phyloP scores from a whole-genome alignment of 1,140 invertebrate species.

The Pectinophora gossypiella region DNA sequence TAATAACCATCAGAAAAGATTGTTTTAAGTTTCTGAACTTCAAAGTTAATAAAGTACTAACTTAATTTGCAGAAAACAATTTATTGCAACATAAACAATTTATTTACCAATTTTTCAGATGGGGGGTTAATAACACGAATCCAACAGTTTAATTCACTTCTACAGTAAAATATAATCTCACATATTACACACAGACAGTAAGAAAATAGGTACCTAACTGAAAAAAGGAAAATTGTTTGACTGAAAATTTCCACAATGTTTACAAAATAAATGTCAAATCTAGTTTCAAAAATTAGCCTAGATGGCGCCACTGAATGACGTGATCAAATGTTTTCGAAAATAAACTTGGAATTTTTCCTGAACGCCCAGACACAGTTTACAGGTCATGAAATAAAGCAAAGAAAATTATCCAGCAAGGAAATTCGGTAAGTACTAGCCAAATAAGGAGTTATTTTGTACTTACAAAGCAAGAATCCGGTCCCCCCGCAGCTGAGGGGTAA shows the following conservation, averaged over 20 bases:
- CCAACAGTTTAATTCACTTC: no score
- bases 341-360: slow-evolving; percentile 64
- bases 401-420: slow-evolving; percentile 4
- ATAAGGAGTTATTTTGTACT: slow-evolving; percentile 24
- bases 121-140: no score
- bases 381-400: slow-evolving; percentile 27
- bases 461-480: slow-evolving; percentile 35
- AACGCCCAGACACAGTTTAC: slow-evolving; percentile 24
- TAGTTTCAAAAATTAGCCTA: slow-evolving; percentile 46
- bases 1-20: no score
- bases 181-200: no score
- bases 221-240: no score
- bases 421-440: slow-evolving; percentile 43
- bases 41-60: no score
- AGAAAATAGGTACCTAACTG: no score
- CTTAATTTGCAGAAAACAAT: no score
- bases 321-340: slow-evolving; percentile 69
- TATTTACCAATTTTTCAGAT: no score
- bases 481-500: slow-evolving; percentile 58
- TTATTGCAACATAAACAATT: no score
- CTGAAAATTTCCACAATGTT: not conserved
- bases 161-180: no score
- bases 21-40: no score
- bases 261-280: slow-evolving; percentile 36
- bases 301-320: slow-evolving; percentile 53